Evolutionary conservation across 2,113 vertebrate genomes (phyloP), one percentile per base, ranked within the genome.

Genomic region (Reinhardtius hippoglossoides): DNA sequence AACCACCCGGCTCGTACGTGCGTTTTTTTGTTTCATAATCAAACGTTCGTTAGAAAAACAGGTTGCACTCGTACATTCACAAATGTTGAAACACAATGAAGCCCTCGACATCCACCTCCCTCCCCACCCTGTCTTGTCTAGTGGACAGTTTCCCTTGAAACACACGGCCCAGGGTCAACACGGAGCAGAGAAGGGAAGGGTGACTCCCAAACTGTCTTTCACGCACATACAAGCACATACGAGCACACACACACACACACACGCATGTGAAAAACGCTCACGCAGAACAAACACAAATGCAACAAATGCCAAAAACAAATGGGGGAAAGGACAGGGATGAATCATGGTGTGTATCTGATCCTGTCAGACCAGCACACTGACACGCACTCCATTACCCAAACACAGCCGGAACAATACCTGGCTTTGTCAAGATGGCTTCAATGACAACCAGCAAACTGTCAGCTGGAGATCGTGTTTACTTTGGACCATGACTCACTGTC

Each of bases 331-430:
- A 54, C 40, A 10, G 37, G 37, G 37, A 40, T 40, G 40, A 42
- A 44, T 67, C 48, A 14, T 31, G 40, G 40, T 42, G 9, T 42
- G 35, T 42, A 77, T 84, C 74, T 81, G 81, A 82, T 66, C 79
- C 84, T 48, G 81, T 68, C 64, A 74, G 52, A 78, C 80, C 42
- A 64, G 74, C 72, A 72, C 64, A 75, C 37, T 54, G 27, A 71
- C 66, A 35, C 0, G 3, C 66, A 59, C 37, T 70, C 35, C 63
- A 65, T 62, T 73, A 52, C n/a, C 42, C 44, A 80, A 80, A 80
- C 66, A 75, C 27, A 73, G 40, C 9, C 46, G 57, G 74, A 61
- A 88, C 76, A 87, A 89, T 70, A 85, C 78, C 76, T 59, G 68
- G 56, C 74, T 72, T 56, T 77, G 46, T 76, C 63, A 60, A 65